Conservation (phyloP, 2,113 vertebrate species). For the Connochaetes taurinus region DNA sequence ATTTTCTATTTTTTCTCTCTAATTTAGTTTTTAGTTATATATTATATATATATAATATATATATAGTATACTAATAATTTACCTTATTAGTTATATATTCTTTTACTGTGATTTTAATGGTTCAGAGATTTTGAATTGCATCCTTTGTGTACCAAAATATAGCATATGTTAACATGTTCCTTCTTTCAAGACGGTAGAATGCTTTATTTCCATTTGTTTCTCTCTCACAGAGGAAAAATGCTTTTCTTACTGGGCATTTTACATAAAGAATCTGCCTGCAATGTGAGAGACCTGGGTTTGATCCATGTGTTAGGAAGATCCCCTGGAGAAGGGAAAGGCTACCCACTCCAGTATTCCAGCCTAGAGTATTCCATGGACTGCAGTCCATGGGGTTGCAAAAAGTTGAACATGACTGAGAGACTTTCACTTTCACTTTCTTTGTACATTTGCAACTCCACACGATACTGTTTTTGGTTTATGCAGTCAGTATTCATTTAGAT, state of each 20-base stretch:
- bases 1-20: background rate
- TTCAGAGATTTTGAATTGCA: background rate
- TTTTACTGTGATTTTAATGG: background rate
- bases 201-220: background rate
- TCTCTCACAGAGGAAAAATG: background rate
- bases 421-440: background rate
- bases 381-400: background rate
- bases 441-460: background rate
- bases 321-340: background rate
- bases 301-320: background rate
- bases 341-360: background rate
- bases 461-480: background rate
- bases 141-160: background rate
- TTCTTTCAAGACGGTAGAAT: background rate
- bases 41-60: background rate
- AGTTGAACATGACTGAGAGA: background rate
- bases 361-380: background rate
- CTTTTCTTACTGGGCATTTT: background rate
- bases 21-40: background rate
- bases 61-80: background rate
- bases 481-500: background rate
- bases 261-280: background rate
- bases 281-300: background rate
- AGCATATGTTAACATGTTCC: rapidly evolving
- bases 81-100: background rate